Conservation (phyloP, 2,888 invertebrate species). For the Limnephilus lunatus region DNA sequence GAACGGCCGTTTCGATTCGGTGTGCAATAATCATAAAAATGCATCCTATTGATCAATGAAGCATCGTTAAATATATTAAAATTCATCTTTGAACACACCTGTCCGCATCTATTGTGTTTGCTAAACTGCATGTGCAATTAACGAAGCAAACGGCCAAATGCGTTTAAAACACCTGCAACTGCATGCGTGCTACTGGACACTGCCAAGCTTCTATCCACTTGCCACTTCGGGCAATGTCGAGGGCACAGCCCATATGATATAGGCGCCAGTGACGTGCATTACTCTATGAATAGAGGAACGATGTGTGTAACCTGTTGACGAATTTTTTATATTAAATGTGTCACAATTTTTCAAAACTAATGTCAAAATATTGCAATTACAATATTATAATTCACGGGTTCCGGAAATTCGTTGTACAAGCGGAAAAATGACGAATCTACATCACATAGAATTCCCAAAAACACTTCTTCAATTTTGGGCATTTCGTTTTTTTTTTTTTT, state of each 20-base stretch:
- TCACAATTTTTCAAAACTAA: too few species aligned
- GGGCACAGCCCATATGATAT: background rate
- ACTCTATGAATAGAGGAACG: too few species aligned
- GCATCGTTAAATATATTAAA: background rate
- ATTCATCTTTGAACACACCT: background rate
- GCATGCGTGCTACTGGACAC: background rate
- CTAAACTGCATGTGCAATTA: conserved; percentile 2
- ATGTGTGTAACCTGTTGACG: too few species aligned
- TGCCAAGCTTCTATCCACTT: background rate
- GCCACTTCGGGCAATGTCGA: background rate
- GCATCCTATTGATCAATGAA: background rate
- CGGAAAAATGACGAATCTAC: too few species aligned
- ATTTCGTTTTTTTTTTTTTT: too few species aligned
- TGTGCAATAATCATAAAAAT: background rate
- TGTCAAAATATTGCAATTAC: too few species aligned
- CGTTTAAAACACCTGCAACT: conserved; percentile 6
- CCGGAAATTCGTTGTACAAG: too few species aligned
- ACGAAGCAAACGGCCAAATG: conserved; percentile 9
- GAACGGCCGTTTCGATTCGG: background rate
- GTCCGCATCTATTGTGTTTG: background rate
- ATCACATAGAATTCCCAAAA: too few species aligned
- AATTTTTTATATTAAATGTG: too few species aligned
- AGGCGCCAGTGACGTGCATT: too few species aligned
- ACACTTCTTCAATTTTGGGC: too few species aligned
- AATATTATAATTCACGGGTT: too few species aligned